Evolutionary conservation across 1,140 invertebrate genomes (phyloP).

Genomic region (Trachelipus rathkii): DNA sequence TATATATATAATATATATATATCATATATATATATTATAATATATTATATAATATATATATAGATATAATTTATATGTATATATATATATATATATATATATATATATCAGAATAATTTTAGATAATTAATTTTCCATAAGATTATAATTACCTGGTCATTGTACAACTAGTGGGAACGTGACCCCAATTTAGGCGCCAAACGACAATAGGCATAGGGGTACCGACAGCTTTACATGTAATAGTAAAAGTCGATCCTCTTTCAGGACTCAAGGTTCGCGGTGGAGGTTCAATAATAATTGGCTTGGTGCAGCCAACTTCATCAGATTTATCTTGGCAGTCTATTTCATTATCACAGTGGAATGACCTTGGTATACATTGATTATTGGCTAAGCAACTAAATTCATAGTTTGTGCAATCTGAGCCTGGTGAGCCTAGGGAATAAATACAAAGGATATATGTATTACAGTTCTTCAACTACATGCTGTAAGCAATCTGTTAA

Average conservation of each 20-base stretch:
- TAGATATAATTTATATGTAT: not conserved
- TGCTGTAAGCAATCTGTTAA: too few species aligned
- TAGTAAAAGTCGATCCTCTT: constrained; percentile 66
- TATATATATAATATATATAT: not conserved
- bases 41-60: not conserved
- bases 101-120: too few species aligned
- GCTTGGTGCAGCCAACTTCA: constrained; percentile 76
- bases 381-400: constrained; percentile 69
- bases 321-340: constrained; percentile 87
- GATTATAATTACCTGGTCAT: constrained; percentile 57
- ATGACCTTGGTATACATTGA: constrained; percentile 89
- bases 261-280: constrained; percentile 64
- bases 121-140: constrained; percentile 5
- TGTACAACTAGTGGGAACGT: constrained; percentile 79
- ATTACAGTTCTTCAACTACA: too few species aligned
- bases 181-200: constrained; percentile 96
- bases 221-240: constrained; percentile 82
- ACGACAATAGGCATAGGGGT: constrained; percentile 84
- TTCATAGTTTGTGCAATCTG: constrained; percentile 71
- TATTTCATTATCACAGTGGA: constrained; percentile 83
- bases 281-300: constrained; percentile 64
- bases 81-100: not conserved
- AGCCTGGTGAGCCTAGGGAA: constrained; percentile 52
- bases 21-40: too few species aligned
- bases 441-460: too few species aligned